Conservation (phyloP, 2,797 vertebrate genomes). For the Cuniculus paca region DNA sequence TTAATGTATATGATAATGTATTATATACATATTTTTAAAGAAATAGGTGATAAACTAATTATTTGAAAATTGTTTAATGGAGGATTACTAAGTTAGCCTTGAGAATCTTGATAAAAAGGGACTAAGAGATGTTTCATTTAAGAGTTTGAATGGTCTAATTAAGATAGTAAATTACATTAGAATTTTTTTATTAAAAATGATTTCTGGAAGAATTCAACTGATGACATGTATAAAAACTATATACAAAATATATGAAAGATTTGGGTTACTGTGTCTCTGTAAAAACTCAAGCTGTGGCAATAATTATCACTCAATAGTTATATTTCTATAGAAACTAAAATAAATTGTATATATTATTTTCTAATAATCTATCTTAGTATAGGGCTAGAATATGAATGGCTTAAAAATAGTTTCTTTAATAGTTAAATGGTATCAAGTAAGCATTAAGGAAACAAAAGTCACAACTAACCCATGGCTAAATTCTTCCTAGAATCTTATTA, state of each 20-base stretch:
- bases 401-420: not conserved
- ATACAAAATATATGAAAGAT: conserved; percentile 27
- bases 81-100: not conserved
- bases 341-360: not conserved
- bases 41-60: not conserved
- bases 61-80: not conserved
- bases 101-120: not conserved
- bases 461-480: not conserved
- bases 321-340: conserved; percentile 27
- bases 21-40: not conserved
- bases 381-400: not conserved
- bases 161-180: not conserved
- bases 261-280: not conserved
- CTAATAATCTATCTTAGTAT: conserved; percentile 1
- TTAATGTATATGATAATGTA: not conserved
- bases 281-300: conserved; percentile 47
- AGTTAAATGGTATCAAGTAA: not conserved
- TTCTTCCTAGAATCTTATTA: not conserved
- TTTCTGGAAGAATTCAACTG: conserved; percentile 36
- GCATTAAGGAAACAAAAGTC: not conserved
- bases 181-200: conserved; percentile 26
- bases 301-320: not conserved
- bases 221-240: not conserved
- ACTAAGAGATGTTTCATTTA: not conserved
- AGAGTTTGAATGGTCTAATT: not conserved